Percentiles rank a stretch among this genome's conserved stretches.
These are phyloP conservation scores for Thymelicus sylvestris DNA, from an alignment of 2,888 invertebrate species.

Conservation along the genomic window DNA sequence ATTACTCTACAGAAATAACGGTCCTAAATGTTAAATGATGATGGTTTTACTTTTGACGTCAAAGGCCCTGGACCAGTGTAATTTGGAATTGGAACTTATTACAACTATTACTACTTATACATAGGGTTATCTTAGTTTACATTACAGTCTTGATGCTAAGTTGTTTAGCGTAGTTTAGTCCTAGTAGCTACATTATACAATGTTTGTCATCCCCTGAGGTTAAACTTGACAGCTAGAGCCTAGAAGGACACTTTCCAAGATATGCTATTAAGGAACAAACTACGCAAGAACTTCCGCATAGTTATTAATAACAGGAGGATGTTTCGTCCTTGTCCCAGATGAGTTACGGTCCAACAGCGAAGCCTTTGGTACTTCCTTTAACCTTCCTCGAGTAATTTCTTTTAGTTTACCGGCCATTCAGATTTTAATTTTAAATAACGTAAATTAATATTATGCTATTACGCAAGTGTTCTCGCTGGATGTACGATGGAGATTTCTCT, in stretches of 20 bases:
- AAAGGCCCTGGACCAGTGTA: too few species aligned
- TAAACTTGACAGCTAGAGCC: slow-evolving; percentile 23
- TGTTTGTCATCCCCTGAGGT: slow-evolving; percentile 1
- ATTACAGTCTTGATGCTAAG: neutral
- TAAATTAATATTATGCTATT: neutral
- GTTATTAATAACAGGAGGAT: slow-evolving; percentile 29
- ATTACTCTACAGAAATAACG: too few species aligned
- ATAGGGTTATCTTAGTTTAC: neutral
- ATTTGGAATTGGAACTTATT: too few species aligned
- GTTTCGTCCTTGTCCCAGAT: slow-evolving; percentile 29
- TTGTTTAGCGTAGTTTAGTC: neutral
- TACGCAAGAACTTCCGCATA: slow-evolving; percentile 49
- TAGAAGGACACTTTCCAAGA: slow-evolving; percentile 55
- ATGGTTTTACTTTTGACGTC: too few species aligned
- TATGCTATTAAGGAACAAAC: slow-evolving; percentile 47
- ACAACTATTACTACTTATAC: too few species aligned
- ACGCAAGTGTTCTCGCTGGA: neutral
- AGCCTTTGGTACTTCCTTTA: slow-evolving; percentile 28
- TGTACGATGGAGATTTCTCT: too few species aligned
- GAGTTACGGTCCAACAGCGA: slow-evolving; percentile 16
- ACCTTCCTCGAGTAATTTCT: slow-evolving; percentile 28
- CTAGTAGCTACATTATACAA: neutral
- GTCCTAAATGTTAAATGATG: too few species aligned
- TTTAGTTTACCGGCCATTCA: slow-evolving; percentile 27
- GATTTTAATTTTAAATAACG: slow-evolving; percentile 9